phyloP scores from a whole-genome alignment of 2,113 vertebrate species.

The Condylura cristata region DNA sequence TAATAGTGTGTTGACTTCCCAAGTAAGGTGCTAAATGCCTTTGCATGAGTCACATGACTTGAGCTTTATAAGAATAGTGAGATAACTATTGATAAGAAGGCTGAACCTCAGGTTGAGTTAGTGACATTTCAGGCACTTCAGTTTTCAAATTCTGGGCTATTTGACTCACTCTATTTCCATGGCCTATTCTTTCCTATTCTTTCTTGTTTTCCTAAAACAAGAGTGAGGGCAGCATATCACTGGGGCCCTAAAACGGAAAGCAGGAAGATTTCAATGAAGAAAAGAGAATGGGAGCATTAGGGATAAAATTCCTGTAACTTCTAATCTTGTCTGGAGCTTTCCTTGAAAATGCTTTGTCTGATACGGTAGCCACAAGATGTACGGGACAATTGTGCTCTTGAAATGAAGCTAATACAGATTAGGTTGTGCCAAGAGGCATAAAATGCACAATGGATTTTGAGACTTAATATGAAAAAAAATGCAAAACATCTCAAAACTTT shows the following conservation, averaged over 20 bases:
- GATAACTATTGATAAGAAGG: not conserved
- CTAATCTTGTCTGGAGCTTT: not conserved
- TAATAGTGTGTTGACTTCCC: not conserved
- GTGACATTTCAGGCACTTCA: not conserved
- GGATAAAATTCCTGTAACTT: not conserved
- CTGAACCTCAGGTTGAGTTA: not conserved
- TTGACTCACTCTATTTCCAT: not conserved
- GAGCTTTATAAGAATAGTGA: not conserved
- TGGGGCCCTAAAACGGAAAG: not conserved
- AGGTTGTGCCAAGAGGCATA: not conserved
- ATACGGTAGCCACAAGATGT: not conserved
- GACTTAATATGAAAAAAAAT: not conserved
- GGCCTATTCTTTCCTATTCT: not conserved
- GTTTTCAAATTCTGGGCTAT: not conserved
- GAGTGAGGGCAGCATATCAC: not conserved
- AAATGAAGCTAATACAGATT: not conserved
- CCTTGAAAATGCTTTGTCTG: not conserved
- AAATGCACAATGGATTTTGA: not conserved
- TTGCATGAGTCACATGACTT: not conserved
- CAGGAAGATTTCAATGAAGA: not conserved
- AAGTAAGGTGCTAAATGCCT: not conserved
- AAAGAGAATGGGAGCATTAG: not conserved
- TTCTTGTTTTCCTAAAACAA: not conserved
- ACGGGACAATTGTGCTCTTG: not conserved
- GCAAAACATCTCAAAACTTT: not conserved